Base-by-base conservation (phyloP, 2,113 vertebrate species). In the Hirundichthys speculiger region DNA sequence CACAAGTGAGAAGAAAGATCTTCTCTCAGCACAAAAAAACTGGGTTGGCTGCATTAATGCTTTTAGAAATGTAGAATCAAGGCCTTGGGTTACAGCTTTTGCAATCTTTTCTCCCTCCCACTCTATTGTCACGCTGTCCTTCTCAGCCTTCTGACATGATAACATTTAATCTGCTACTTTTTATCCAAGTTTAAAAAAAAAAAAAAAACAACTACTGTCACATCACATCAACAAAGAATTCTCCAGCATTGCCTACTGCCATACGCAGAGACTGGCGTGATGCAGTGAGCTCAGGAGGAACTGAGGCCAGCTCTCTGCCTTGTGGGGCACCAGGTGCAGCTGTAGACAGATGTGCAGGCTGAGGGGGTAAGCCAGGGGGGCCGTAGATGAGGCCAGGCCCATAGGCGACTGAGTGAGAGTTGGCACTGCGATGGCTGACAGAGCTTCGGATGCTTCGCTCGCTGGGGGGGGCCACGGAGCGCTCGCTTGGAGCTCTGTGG, bases 191-290 rank as follows among this genome's bases (percentile, higher is more conserved):
- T 27, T 34, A 34, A 34, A 34, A 34, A 27, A 34, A 34, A 34
- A 2, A 34, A 34, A 34, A 52, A 40, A 40, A 20, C 53, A 63
- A 62, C 64, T 24, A 12, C 8, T 4, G 52, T 98, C 95, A 99
- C 98, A 99, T 99, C 90, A 99, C 97, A 90, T 99, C 97, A 64
- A 99, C 96, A 90, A 98, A 99, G 91, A 98, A 98, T 91, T 99
- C 97, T 90, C 97, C 98, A 57, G 96, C 95, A 76, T 97, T 98
- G 83, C 96, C 96, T 92, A 98, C 97, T 24, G 98, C 97, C 94
- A 97, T 94, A 91, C 95, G 95, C 92, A 98, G 95, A 73, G 98
- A 99, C 92, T 98, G 96, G 90, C 97, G 96, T 69, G 97, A 98
- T 75, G 93, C 96, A 4, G 95, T 96, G 87, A 99, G 95, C 95